Conservation (phyloP, 2,797 vertebrate genomes). For the Hyperoplus lanceolatus region DNA sequence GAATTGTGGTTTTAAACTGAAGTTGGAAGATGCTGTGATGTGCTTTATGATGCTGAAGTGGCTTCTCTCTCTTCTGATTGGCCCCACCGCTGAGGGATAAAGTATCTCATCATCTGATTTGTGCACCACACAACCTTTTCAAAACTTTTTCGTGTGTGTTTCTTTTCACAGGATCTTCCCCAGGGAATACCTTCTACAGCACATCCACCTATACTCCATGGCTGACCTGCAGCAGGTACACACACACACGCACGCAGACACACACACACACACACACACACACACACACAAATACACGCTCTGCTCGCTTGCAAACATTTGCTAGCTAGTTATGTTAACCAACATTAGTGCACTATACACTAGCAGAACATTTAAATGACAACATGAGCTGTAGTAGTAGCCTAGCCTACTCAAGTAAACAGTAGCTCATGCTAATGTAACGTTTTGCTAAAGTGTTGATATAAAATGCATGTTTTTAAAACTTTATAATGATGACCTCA, state of each 20-base stretch:
- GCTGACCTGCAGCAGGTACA: slow-evolving; percentile 96
- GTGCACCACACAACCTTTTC: neutral
- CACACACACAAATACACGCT: neutral
- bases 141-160: slow-evolving; percentile 11
- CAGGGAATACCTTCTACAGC: slow-evolving; percentile 96
- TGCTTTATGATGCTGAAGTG: neutral
- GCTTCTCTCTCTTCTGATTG: too few species aligned
- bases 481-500: neutral
- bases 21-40: neutral
- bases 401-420: too few species aligned
- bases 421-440: too few species aligned
- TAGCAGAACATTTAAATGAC: neutral
- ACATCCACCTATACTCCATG: slow-evolving; percentile 97
- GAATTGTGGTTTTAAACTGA: neutral
- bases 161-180: slow-evolving; percentile 92
- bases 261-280: neutral
- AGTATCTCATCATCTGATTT: neutral
- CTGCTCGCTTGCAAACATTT: neutral
- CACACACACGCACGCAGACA: slow-evolving; percentile 6
- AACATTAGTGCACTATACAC: neutral
- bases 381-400: neutral
- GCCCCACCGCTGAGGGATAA: neutral
- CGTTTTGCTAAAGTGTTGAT: too few species aligned
- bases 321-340: neutral
- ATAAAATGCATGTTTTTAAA: too few species aligned